Evolutionary conservation across 2,797 vertebrate species (phyloP).

Genomic region (Siniperca obscura): DNA sequence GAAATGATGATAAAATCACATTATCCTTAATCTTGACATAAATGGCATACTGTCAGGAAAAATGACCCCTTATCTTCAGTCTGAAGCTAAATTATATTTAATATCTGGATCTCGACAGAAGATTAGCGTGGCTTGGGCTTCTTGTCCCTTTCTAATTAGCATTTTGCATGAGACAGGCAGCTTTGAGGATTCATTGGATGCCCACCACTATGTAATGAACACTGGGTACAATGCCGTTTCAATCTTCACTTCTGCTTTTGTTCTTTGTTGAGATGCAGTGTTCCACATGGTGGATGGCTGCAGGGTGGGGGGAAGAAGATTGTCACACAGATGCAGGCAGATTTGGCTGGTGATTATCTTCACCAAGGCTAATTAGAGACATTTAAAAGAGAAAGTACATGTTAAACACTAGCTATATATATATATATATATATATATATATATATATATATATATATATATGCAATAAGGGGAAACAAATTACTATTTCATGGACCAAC

Average conservation of each 20-base stretch:
- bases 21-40: conserved; percentile 62
- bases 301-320: conserved; percentile 19
- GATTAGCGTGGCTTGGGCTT: conserved; percentile 31
- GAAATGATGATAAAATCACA: conserved; percentile 65
- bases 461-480: conserved; percentile 5
- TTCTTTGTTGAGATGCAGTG: conserved; percentile 49
- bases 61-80: conserved; percentile 51
- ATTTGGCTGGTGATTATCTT: conserved; percentile 75
- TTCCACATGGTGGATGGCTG: conserved; percentile 51
- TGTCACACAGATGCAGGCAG: conserved; percentile 71
- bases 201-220: conserved; percentile 50
- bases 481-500: conserved; percentile 35
- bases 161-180: conserved; percentile 51
- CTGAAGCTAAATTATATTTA: conserved; percentile 57
- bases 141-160: conserved; percentile 60
- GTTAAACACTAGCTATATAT: conserved; percentile 44
- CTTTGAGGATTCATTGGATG: conserved; percentile 49
- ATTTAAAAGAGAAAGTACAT: conserved; percentile 66
- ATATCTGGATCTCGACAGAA: conserved; percentile 60
- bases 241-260: conserved; percentile 44
- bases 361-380: conserved; percentile 70
- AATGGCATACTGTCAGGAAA: conserved; percentile 51
- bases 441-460: conserved; percentile 8
- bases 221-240: conserved; percentile 43
- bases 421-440: conserved; percentile 12